Evolutionary conservation across 2,797 vertebrate genomes (phyloP).

Genomic region (Alauda arvensis): DNA sequence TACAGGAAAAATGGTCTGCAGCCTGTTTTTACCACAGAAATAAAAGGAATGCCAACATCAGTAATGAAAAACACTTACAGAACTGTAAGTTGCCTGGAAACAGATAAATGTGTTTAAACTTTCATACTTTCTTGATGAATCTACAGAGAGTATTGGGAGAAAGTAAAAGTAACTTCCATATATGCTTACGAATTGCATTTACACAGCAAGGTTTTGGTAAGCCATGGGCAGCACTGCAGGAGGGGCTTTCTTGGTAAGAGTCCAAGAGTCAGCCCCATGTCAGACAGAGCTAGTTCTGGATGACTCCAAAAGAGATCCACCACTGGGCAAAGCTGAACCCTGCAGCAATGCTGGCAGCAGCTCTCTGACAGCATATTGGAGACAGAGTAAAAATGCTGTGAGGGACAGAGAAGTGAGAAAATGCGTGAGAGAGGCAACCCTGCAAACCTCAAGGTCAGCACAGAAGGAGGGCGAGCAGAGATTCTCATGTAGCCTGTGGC

Average conservation of each 20-base stretch:
- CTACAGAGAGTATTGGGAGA: neutral
- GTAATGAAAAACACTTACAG: slow-evolving; percentile 21
- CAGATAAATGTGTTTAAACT: slow-evolving; percentile 36
- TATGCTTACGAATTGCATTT: neutral
- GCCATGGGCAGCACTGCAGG: neutral
- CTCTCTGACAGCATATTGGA: neutral
- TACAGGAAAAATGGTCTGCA: neutral
- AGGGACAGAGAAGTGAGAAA: neutral
- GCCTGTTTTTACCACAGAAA: slow-evolving; percentile 14
- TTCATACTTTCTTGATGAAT: slow-evolving; percentile 4
- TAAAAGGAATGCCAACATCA: slow-evolving; percentile 9
- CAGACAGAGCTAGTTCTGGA: neutral
- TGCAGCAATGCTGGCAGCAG: neutral
- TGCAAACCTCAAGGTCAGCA: neutral
- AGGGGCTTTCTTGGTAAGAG: neutral
- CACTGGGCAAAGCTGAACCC: neutral
- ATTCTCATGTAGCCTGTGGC: neutral
- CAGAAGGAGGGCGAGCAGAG: neutral
- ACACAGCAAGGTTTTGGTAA: neutral
- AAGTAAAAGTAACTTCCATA: neutral
- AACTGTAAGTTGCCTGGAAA: slow-evolving; percentile 53
- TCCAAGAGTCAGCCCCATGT: fast-evolving
- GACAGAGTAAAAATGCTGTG: neutral
- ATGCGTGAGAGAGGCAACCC: neutral
- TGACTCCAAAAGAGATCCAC: neutral